phyloP scores from a whole-genome alignment of 2,797 vertebrate species.

The Rhabdomys pumilio region DNA sequence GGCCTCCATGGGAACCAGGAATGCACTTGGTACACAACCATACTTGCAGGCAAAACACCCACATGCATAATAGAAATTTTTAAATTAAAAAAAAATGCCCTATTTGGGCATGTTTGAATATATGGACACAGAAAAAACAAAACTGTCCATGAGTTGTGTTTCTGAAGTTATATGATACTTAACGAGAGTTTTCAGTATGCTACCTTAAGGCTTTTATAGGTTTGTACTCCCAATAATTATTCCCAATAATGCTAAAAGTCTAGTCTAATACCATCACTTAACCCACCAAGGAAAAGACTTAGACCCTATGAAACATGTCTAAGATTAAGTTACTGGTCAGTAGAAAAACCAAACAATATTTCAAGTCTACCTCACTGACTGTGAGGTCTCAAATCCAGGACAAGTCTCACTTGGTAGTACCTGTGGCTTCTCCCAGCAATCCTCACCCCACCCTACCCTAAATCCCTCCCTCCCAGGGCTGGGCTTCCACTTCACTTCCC shows the following conservation, averaged over 20 bases:
- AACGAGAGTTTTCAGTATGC: not conserved
- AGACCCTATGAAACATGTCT: not conserved
- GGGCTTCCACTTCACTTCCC: not conserved
- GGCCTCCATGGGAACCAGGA: not conserved
- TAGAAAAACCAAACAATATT: conserved; percentile 17
- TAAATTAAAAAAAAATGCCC: not conserved
- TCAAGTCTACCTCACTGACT: not conserved
- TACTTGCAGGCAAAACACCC: too few species aligned
- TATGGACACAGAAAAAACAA: conserved; percentile 23
- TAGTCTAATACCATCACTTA: not conserved
- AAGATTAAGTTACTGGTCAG: conserved; percentile 33
- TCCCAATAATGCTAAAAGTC: conserved; percentile 33
- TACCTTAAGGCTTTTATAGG: not conserved
- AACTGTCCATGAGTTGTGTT: not conserved
- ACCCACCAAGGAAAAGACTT: conserved; percentile 2
- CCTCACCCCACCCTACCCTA: not conserved
- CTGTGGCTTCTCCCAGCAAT: not conserved
- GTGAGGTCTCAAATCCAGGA: not conserved
- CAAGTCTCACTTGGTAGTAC: not conserved
- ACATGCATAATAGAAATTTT: not conserved
- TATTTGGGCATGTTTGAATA: conserved; percentile 19
- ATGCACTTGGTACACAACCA: not conserved
- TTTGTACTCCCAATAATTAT: conserved; percentile 8
- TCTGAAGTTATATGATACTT: not conserved
- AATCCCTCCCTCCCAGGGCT: not conserved